These are phyloP conservation scores for Tenodera sinensis DNA, from an alignment of 2,888 invertebrate genomes.

Conservation along the genomic window DNA sequence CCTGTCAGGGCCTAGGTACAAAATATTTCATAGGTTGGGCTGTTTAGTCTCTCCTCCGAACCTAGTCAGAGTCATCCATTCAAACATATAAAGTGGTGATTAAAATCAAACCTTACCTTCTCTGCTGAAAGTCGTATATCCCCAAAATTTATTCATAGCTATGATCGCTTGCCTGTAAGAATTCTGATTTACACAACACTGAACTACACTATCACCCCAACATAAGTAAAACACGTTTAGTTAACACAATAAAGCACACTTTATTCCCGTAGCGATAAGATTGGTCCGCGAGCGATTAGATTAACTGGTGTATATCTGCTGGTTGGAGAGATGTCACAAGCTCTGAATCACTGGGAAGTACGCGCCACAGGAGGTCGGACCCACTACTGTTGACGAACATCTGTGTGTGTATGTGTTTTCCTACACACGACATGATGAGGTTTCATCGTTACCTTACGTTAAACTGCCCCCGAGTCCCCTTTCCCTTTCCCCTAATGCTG, in stretches of 20 bases:
- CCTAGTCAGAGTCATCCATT: too few relatives aligned
- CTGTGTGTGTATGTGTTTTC: neutral
- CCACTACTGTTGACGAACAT: neutral
- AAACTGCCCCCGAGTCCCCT: neutral
- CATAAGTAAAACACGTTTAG: neutral
- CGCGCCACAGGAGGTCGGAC: neutral
- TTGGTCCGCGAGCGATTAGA: neutral
- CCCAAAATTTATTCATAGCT: neutral
- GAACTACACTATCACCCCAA: neutral
- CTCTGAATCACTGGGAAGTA: neutral
- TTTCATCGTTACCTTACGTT: neutral
- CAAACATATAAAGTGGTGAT: neutral
- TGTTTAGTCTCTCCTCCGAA: too few relatives aligned
- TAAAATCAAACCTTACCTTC: neutral
- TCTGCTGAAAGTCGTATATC: neutral
- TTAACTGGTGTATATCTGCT: neutral
- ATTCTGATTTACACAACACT: neutral
- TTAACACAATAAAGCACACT: neutral
- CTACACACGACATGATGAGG: neutral
- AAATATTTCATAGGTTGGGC: too few relatives aligned
- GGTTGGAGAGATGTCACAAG: neutral
- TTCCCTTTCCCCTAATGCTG: neutral
- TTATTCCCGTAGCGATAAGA: neutral
- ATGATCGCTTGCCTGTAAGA: neutral
- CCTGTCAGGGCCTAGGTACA: too few relatives aligned